Base-by-base conservation (phyloP, 2,113 vertebrate species). In the Platysternon megacephalum region DNA sequence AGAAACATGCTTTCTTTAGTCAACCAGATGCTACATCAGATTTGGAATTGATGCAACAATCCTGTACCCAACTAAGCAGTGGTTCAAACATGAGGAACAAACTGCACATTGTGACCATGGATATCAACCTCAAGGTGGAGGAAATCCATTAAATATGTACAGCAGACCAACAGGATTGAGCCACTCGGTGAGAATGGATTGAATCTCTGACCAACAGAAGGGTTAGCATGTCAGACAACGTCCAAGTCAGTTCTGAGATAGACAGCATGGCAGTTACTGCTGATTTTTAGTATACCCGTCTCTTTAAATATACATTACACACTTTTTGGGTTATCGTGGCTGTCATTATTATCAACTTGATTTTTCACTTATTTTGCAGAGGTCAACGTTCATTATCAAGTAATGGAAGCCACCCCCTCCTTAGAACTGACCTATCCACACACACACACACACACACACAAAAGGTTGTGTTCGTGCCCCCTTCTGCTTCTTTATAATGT, bases 371-470 rank as follows among this genome's bases (percentile, higher is more conserved):
- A n/a, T 9, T 3, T 39, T 14, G 48, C 79, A 61, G 58, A 14
- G 6, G 8, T 0, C 22, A 3, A 24, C 44, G 1, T 7, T 6
- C 55, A 6, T 5, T 11, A 52, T 7, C 0, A 1, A 14, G 9
- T 4, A 87, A 84, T 79, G 39, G 79, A 79, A 0, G 4, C 74
- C 88, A 55, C 5, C 72, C 78, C 79, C 86, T 82, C 86, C 80
- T 6, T 11, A 74, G 90, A 42, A 87, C 85, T 2, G 22, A 89
- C 22, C 2, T 68, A 85, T 58, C n/a, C n/a, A n/a, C n/a, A n/a
- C n/a, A n/a, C n/a, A n/a, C n/a, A n/a, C n/a, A n/a, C n/a, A n/a
- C n/a, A n/a, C n/a, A n/a, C n/a, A n/a, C n/a, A n/a, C n/a, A n/a
- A n/a, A n/a, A n/a, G 87, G 48, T 12, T 32, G 81, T n/a, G 51